These are phyloP conservation scores for Ameiurus melas DNA, from an alignment of 2,113 vertebrate species.

Conservation along the genomic window DNA sequence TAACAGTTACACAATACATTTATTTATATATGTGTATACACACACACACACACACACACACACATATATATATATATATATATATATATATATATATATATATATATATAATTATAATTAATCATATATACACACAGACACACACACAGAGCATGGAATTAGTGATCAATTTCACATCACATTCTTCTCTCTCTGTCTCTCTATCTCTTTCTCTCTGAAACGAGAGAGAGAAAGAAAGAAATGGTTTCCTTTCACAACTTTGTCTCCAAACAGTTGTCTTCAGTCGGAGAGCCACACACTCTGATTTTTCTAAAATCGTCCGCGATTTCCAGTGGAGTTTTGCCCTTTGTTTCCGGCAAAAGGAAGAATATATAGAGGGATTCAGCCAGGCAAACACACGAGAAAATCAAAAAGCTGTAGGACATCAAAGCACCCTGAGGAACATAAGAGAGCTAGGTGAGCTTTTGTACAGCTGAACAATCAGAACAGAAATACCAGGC, in stretches of 20 bases:
- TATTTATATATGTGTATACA: too few species aligned
- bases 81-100: too few species aligned
- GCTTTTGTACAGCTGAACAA: neutral
- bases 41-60: too few species aligned
- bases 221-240: too few species aligned
- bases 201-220: too few species aligned
- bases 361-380: constrained; percentile 65
- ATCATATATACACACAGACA: too few species aligned
- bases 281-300: constrained; percentile 56
- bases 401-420: constrained; percentile 69
- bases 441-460: constrained; percentile 19
- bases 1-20: neutral
- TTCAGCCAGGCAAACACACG: constrained; percentile 59
- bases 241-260: constrained; percentile 56
- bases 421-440: constrained; percentile 61
- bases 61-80: too few species aligned
- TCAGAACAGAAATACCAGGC: neutral
- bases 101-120: too few species aligned
- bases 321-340: constrained; percentile 71
- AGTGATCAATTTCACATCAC: neutral
- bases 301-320: constrained; percentile 67
- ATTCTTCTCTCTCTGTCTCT: too few species aligned
- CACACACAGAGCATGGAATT: neutral
- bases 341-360: constrained; percentile 76
- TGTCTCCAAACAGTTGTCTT: constrained; percentile 51